A percentile compares a stretch with the other conserved stretches of the same genome.
phyloP scores from a whole-genome alignment of 2,888 invertebrate species.

The Hoplodrina blanda region DNA sequence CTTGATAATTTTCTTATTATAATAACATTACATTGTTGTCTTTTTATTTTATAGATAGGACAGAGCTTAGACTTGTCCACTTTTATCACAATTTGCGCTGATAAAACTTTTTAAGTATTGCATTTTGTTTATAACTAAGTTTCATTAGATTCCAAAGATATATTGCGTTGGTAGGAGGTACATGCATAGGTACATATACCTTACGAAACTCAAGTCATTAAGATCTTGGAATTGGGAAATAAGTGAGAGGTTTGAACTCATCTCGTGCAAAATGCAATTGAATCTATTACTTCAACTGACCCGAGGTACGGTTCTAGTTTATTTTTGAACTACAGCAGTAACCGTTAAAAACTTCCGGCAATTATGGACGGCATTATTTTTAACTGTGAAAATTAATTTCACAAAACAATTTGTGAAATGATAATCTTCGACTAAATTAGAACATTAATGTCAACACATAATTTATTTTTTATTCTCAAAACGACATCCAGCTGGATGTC shows the following conservation, averaged over 20 bases:
- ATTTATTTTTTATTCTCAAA: no score
- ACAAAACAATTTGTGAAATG: constrained; percentile 21
- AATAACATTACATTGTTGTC: no score
- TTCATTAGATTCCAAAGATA: constrained; percentile 25
- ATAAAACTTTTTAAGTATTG: background rate
- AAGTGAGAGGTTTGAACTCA: constrained; percentile 31
- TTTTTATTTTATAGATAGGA: no score
- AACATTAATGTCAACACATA: constrained; percentile 3
- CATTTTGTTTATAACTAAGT: background rate
- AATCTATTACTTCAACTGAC: constrained; percentile 21
- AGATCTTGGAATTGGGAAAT: constrained; percentile 23
- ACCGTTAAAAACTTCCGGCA: constrained; percentile 33
- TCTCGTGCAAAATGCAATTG: constrained; percentile 25
- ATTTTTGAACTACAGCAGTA: constrained; percentile 29
- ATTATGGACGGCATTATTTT: constrained; percentile 17
- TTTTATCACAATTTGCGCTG: no score
- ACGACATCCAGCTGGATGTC: no score
- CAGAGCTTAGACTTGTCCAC: no score
- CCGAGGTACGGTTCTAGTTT: constrained; percentile 15
- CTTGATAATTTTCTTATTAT: no score
- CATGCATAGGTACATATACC: constrained; percentile 1
- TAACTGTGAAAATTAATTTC: constrained; percentile 40
- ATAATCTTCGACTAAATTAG: constrained; percentile 8
- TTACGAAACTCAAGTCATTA: constrained; percentile 14
- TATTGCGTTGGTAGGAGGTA: constrained; percentile 2